Percentiles rank a stretch among this genome's conserved stretches.
These are phyloP conservation scores for Morelia viridis DNA, from an alignment of 2,797 vertebrate genomes.

Conservation along the genomic window DNA sequence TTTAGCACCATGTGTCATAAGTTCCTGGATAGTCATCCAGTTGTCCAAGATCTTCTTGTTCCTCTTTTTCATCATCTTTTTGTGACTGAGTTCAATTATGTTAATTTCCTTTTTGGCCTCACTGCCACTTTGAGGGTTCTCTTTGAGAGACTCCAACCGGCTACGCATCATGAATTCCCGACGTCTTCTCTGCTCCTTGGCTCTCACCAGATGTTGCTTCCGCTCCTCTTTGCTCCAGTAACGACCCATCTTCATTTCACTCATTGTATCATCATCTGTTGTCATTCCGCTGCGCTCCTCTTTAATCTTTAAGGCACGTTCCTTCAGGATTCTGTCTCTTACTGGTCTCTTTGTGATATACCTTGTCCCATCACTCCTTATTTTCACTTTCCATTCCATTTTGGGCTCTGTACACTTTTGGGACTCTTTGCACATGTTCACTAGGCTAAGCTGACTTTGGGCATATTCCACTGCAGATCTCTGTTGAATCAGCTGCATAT, in stretches of 20 bases:
- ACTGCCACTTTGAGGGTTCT: constrained; percentile 87
- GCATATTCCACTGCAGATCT: constrained; percentile 91
- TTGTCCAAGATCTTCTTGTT: constrained; percentile 99
- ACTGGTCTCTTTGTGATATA: constrained; percentile 97
- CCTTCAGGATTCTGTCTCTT: constrained; percentile 90
- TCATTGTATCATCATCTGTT: constrained; percentile 93
- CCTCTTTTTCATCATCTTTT: constrained; percentile 98
- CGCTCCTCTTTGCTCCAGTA: constrained; percentile 98
- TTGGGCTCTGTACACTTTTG: constrained; percentile 82
- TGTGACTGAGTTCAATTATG: constrained; percentile 97
- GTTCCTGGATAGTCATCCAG: constrained; percentile 99
- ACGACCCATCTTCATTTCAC: constrained; percentile 97
- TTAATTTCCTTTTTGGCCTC: constrained; percentile 89
- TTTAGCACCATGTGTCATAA: constrained; percentile 96
- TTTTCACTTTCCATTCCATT: constrained; percentile 98
- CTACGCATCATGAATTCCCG: constrained; percentile 96
- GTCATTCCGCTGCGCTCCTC: constrained; percentile 97
- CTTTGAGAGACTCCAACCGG: constrained; percentile 88
- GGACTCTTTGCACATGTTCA: constrained; percentile 85
- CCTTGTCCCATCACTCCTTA: constrained; percentile 91
- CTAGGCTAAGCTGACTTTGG: constrained; percentile 92
- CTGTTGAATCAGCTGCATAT: constrained; percentile 96
- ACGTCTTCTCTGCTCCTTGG: constrained; percentile 90
- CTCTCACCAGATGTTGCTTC: constrained; percentile 91
- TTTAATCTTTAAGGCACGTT: constrained; percentile 95